Conservation (phyloP, 2,888 invertebrate genomes). For the Rhagonycha lutea region DNA sequence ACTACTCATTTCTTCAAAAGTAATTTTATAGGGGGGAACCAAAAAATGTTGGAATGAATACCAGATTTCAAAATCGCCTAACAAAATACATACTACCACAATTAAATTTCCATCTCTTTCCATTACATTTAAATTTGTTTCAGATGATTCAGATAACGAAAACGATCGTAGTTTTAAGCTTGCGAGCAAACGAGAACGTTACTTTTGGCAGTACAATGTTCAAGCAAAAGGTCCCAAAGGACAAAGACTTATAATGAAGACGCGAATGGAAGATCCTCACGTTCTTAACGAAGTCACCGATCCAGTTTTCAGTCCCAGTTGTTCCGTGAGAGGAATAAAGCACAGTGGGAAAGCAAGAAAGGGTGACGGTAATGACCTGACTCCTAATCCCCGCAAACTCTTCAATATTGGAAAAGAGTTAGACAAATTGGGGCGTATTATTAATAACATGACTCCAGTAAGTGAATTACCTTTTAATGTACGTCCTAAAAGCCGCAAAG, state of each 20-base stretch:
- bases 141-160: slow-evolving; percentile 67
- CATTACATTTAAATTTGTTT: slow-evolving; percentile 17
- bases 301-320: slow-evolving; percentile 93
- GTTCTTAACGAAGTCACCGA: slow-evolving; percentile 88
- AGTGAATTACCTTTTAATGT: slow-evolving; percentile 90
- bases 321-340: slow-evolving; percentile 87
- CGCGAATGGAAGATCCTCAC: slow-evolving; percentile 90
- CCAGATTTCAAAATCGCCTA: too few species aligned
- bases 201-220: slow-evolving; percentile 98
- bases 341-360: slow-evolving; percentile 87
- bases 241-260: slow-evolving; percentile 81
- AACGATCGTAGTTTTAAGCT: slow-evolving; percentile 58
- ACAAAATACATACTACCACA: too few species aligned
- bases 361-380: slow-evolving; percentile 96
- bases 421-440: slow-evolving; percentile 86
- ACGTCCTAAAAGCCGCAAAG: slow-evolving; percentile 91
- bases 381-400: slow-evolving; percentile 91
- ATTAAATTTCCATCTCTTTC: not conserved
- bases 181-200: slow-evolving; percentile 74
- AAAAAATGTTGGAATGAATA: too few species aligned
- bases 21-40: too few species aligned
- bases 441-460: slow-evolving; percentile 95
- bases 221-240: slow-evolving; percentile 98
- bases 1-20: too few species aligned
- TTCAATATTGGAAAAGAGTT: slow-evolving; percentile 90